Evolutionary conservation across 2,113 vertebrate species (phyloP).

Genomic region (Gulo gulo): DNA sequence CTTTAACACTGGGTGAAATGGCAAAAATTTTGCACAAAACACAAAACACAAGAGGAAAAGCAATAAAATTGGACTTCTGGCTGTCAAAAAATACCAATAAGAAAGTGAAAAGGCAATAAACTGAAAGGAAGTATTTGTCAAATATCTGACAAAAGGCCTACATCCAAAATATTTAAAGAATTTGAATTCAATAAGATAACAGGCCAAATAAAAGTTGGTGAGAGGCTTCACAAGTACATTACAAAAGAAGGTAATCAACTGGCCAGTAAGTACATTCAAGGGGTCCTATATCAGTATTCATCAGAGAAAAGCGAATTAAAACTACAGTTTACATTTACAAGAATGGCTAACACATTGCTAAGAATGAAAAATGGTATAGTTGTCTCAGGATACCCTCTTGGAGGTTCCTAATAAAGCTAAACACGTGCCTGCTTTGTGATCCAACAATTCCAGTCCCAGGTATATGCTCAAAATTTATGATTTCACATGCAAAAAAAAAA

Average conservation of each 20-base stretch:
- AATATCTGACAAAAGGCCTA: neutral
- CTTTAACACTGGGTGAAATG: neutral
- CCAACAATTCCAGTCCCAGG: neutral
- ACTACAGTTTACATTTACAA: neutral
- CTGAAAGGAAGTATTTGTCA: neutral
- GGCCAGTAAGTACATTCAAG: neutral
- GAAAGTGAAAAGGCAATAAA: constrained; percentile 12
- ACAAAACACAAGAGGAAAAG: neutral
- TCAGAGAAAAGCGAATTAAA: constrained; percentile 27
- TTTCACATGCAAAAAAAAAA: neutral
- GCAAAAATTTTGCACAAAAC: neutral
- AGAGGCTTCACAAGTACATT: neutral
- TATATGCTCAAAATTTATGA: neutral
- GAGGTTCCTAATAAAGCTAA: constrained; percentile 12
- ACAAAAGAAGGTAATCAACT: neutral
- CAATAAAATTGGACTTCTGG: neutral
- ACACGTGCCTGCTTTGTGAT: neutral
- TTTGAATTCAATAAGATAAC: neutral
- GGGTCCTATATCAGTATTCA: neutral
- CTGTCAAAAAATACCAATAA: neutral
- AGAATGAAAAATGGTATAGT: neutral
- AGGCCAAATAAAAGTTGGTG: neutral
- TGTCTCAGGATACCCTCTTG: neutral
- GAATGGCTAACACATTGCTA: neutral
- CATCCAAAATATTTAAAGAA: neutral